Evolutionary conservation across 2,113 vertebrate species (phyloP).

Genomic region (Hyperoodon ampullatus): DNA sequence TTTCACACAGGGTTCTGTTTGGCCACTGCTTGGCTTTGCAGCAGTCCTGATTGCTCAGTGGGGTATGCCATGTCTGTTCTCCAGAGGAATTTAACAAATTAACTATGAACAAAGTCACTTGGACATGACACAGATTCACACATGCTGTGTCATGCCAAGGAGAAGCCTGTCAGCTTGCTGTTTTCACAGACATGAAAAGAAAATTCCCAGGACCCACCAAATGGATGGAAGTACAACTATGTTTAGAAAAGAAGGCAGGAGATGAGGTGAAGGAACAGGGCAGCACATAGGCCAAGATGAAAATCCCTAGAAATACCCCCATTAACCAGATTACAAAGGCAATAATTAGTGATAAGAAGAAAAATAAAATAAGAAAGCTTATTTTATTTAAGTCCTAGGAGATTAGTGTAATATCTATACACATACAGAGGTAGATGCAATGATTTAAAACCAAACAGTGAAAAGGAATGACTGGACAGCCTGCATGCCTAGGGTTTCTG

Average conservation of each 20-base stretch:
- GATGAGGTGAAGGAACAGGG: constrained; percentile 41
- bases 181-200: constrained; percentile 83
- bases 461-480: neutral
- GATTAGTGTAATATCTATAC: neutral
- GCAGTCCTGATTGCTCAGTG: constrained; percentile 80
- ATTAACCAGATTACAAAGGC: constrained; percentile 44
- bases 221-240: constrained; percentile 65
- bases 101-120: constrained; percentile 83
- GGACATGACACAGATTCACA: constrained; percentile 76
- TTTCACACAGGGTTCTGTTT: constrained; percentile 79
- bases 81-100: constrained; percentile 86
- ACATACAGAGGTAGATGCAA: neutral
- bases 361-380: neutral
- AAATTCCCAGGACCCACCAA: constrained; percentile 80
- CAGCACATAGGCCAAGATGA: constrained; percentile 7
- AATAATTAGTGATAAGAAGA: neutral
- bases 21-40: constrained; percentile 62
- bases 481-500: neutral
- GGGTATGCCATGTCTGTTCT: constrained; percentile 73
- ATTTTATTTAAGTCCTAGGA: constrained; percentile 17
- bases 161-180: constrained; percentile 79
- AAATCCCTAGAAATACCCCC: constrained; percentile 34
- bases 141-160: constrained; percentile 82
- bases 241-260: constrained; percentile 75
- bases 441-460: neutral